Base-by-base conservation (phyloP, 2,888 invertebrate genomes). In the Agonopterix subpropinquella region DNA sequence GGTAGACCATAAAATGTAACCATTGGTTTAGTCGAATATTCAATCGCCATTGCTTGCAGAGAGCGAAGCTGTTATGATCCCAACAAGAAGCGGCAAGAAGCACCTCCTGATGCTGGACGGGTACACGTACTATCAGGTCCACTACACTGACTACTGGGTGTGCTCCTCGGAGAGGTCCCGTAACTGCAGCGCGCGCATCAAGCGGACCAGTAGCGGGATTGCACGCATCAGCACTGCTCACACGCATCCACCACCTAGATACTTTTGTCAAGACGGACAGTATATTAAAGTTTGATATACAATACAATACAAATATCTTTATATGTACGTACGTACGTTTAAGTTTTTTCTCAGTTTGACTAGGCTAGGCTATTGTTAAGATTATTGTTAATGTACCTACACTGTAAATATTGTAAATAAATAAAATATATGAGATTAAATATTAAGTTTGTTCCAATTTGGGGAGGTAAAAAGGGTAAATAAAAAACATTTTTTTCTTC, bases 51-150 rank as follows among this genome's bases (percentile, higher is more conserved):
- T 18, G 18, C 18, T 45, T 45, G 39, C 52, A 60, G 55, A 36
- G 41, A 36, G 47, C 36, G 50, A 60, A 44, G 58, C 57, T 4
- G 52, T 63, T 11, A 57, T 70, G 56, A 69, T 74, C 47, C 69
- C 70, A 5, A 65, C 67, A 0, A 54, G 59, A 3, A 18, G 18
- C 18, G 18, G 18, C 18, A 72, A 67, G 49, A 71, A 70, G 47
- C 56, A 18, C 28, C 57, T 72, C 1, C 51, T 75, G 10, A 65
- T 73, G 67, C 39, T 74, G 44, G 60, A 69, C n/a, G 57, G 62
- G 4, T 75, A 66, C 53, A 77, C 73, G 10, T 77, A 66, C 49
- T 74, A 70, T n/a, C 73, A 73, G 54, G 63, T 70, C n/a, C 70
- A 72, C 58, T 60, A 65, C 35, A 55, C 60, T 11, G 41, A 45